Evolutionary conservation across 1,140 invertebrate species (phyloP).

Genomic region (Maconellicoccus hirsutus): DNA sequence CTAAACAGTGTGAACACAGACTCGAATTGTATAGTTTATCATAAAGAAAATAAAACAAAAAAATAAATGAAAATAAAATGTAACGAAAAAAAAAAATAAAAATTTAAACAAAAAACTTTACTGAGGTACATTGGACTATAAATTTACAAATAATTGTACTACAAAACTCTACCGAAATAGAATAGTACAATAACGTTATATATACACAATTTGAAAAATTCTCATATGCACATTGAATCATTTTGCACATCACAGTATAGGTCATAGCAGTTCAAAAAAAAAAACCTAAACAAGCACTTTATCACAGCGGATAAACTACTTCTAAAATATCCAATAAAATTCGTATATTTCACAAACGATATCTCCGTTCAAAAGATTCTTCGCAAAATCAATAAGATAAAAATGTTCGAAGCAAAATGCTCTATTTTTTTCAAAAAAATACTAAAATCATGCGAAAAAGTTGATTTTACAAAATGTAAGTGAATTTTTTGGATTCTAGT

Average conservation of each 20-base stretch:
- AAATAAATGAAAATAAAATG: conserved; percentile 6
- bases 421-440: no score
- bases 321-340: not conserved
- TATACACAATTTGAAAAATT: not conserved
- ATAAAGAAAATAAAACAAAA: not conserved
- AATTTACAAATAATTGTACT: not conserved
- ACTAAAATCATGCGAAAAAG: no score
- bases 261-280: not conserved
- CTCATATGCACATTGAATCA: not conserved
- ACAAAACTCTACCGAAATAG: not conserved
- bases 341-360: not conserved
- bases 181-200: not conserved
- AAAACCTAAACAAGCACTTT: not conserved
- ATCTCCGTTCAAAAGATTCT: not conserved
- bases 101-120: conserved; percentile 13
- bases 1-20: not conserved
- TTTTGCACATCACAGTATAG: conserved; percentile 1
- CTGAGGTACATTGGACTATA: conserved; percentile 18
- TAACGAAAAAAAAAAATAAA: conserved; percentile 16
- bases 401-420: no score
- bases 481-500: no score
- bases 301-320: conserved; percentile 8
- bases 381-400: no score
- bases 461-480: no score
- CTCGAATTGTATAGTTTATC: not conserved